These are phyloP conservation scores for Oreohelix idahoensis DNA, from an alignment of 1,140 invertebrate genomes.

Conservation along the genomic window DNA sequence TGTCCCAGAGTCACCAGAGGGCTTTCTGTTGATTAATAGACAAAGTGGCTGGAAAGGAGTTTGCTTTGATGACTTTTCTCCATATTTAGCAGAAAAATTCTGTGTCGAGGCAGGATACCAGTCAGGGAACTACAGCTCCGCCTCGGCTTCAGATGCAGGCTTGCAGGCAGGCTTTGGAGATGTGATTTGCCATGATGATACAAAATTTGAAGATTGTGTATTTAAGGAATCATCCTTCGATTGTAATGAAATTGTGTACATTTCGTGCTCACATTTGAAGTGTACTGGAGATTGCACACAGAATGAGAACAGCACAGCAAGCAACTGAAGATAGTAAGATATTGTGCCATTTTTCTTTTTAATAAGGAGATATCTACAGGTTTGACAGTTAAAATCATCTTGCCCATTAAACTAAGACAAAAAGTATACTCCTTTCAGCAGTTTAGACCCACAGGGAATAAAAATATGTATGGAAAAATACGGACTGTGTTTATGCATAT, in stretches of 20 bases:
- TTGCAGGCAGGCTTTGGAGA: neutral
- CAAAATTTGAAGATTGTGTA: neutral
- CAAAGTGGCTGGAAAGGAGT: neutral
- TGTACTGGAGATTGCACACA: no score
- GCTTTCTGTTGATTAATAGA: neutral
- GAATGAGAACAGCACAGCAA: neutral
- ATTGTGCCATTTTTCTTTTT: no score
- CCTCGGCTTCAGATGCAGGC: neutral
- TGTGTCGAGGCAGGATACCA: neutral
- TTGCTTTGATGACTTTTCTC: neutral
- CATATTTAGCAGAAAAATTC: neutral
- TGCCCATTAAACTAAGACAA: no score
- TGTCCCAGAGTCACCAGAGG: neutral
- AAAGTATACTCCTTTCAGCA: no score
- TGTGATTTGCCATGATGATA: neutral
- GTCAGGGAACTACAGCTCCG: neutral
- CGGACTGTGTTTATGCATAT: no score
- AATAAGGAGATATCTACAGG: no score
- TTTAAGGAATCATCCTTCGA: neutral
- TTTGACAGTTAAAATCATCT: no score
- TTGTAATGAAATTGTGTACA: neutral
- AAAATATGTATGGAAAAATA: no score
- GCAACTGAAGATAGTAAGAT: neutral
- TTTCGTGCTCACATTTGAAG: neutral
- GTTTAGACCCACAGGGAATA: no score